A percentile compares a stretch with the other conserved stretches of the same genome.
Evolutionary conservation across 2,888 invertebrate genomes (phyloP).

Genomic region (Sarcophaga variegata): DNA sequence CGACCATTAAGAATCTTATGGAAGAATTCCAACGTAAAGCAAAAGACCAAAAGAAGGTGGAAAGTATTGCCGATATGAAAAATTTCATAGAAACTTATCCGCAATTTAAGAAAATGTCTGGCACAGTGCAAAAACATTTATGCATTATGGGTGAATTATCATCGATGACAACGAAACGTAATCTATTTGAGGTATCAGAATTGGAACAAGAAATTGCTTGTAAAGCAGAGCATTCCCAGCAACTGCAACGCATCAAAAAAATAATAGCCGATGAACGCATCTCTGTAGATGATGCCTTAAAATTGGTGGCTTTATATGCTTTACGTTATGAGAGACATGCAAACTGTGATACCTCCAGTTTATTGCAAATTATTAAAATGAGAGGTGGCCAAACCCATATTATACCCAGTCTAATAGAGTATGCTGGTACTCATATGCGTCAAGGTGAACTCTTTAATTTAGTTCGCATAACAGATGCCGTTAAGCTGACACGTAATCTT

Average conservation of each 20-base stretch:
- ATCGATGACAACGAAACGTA: slow-evolving; percentile 88
- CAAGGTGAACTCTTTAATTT: slow-evolving; percentile 94
- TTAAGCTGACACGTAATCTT: slow-evolving; percentile 86
- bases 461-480: slow-evolving; percentile 94
- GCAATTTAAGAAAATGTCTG: slow-evolving; percentile 97
- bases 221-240: slow-evolving; percentile 90
- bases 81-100: slow-evolving; percentile 99
- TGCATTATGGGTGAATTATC: slow-evolving; percentile 98
- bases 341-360: slow-evolving; percentile 90
- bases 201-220: slow-evolving; percentile 96
- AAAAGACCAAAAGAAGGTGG: slow-evolving; percentile 97
- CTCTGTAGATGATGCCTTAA: slow-evolving; percentile 90
- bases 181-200: slow-evolving; percentile 95
- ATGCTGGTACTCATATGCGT: slow-evolving; percentile 91
- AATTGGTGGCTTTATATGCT: slow-evolving; percentile 95
- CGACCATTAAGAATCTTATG: slow-evolving; percentile 97
- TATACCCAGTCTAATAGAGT: slow-evolving; percentile 88
- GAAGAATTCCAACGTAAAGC: slow-evolving; percentile 98
- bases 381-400: slow-evolving; percentile 87
- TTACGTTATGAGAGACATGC: slow-evolving; percentile 95
- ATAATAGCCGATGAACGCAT: slow-evolving; percentile 89
- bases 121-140: slow-evolving; percentile 98
- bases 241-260: slow-evolving; percentile 90
- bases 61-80: slow-evolving; percentile 99
- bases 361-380: slow-evolving; percentile 88